phyloP scores from a whole-genome alignment of 2,113 vertebrate species.

The Calidris pugnax region DNA sequence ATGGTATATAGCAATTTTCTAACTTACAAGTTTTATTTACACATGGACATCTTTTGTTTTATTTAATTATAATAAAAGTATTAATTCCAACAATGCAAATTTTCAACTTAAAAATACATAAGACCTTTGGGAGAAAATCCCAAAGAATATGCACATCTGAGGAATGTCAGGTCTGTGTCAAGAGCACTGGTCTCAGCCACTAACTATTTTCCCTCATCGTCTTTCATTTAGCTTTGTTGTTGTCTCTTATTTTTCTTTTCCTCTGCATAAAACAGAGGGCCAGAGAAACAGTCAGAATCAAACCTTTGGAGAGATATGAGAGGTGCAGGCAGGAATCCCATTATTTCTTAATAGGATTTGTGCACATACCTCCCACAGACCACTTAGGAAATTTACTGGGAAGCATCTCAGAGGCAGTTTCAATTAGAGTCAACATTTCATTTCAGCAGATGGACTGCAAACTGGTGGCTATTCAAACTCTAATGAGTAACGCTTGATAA shows the following conservation, averaged over 20 bases:
- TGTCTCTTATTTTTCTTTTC: slow-evolving; percentile 17
- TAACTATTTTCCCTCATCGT: slow-evolving; percentile 51
- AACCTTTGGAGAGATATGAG: neutral
- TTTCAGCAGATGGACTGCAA: slow-evolving; percentile 59
- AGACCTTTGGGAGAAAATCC: slow-evolving; percentile 51
- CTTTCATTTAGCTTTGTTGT: slow-evolving; percentile 6
- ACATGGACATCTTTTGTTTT: slow-evolving; percentile 43
- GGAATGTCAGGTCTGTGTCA: slow-evolving; percentile 61
- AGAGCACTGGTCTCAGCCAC: slow-evolving; percentile 48
- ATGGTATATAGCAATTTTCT: slow-evolving; percentile 35
- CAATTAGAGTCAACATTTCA: slow-evolving; percentile 47
- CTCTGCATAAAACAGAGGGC: slow-evolving; percentile 29
- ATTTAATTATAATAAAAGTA: slow-evolving; percentile 69
- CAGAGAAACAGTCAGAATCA: slow-evolving; percentile 41
- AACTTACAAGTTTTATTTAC: slow-evolving; percentile 64
- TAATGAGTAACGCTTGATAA: slow-evolving; percentile 5
- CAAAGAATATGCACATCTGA: slow-evolving; percentile 65
- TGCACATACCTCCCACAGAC: neutral
- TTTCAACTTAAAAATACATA: slow-evolving; percentile 66
- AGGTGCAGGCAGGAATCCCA: slow-evolving; percentile 40
- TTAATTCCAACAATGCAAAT: slow-evolving; percentile 41
- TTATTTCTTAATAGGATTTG: slow-evolving; percentile 67
- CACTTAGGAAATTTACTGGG: slow-evolving; percentile 56
- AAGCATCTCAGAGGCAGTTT: slow-evolving; percentile 43
- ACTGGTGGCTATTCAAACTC: slow-evolving; percentile 41